Percentiles rank a stretch among this genome's conserved stretches.
These are phyloP conservation scores for Pampus argenteus DNA, from an alignment of 2,797 vertebrate species.

Conservation along the genomic window DNA sequence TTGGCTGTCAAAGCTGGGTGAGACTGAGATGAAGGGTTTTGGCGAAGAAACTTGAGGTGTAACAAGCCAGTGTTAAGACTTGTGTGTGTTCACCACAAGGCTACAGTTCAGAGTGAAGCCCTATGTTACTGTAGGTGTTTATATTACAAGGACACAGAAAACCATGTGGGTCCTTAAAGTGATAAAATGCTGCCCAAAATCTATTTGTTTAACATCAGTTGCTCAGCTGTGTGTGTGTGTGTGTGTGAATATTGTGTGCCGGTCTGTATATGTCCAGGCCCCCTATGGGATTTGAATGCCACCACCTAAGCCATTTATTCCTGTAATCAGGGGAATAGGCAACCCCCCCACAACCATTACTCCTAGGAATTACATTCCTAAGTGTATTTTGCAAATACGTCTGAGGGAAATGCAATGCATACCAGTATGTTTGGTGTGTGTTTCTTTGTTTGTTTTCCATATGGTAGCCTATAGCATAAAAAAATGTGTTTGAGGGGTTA, in stretches of 20 bases:
- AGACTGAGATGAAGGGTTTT: conserved; percentile 47
- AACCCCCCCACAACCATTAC: not conserved
- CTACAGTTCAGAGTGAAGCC: conserved; percentile 32
- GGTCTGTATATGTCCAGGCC: not conserved
- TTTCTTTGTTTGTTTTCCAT: not conserved
- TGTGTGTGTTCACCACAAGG: conserved; percentile 37
- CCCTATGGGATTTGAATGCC: conserved; percentile 39
- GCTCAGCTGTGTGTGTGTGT: not conserved
- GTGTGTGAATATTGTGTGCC: not conserved
- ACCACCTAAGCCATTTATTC: conserved; percentile 23
- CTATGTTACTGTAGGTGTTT: not conserved
- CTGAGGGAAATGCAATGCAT: no score
- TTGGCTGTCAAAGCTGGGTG: conserved; percentile 48
- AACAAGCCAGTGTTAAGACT: conserved; percentile 29
- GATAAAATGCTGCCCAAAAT: not conserved
- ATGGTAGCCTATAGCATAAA: not conserved
- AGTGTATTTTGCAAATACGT: no score
- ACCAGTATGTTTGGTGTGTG: not conserved
- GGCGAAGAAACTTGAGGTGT: conserved; percentile 30
- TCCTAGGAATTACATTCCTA: not conserved
- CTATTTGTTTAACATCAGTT: not conserved
- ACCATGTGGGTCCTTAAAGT: not conserved
- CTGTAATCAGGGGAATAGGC: not conserved
- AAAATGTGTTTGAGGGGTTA: no score
- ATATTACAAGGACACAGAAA: not conserved